These are phyloP conservation scores for Oscheius sp. DNA, from an alignment of 1,140 invertebrate genomes.

Conservation along the genomic window DNA sequence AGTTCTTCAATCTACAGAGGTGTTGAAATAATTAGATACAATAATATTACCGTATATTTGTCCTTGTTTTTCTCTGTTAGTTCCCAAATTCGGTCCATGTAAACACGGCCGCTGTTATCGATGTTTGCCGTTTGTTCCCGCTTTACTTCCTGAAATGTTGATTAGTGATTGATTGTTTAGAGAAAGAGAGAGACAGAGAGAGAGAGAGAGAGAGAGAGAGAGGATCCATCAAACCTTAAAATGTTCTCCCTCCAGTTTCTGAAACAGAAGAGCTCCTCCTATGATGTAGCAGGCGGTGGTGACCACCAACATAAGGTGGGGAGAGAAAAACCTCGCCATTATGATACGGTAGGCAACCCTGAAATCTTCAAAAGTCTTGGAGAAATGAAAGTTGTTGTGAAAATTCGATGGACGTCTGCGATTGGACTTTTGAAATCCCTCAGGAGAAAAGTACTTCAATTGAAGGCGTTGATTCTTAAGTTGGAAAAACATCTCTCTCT, in stretches of 20 bases:
- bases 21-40: neutral
- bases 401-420: too few relatives aligned
- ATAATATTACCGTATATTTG: neutral
- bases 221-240: constrained; percentile 20
- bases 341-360: constrained; percentile 6
- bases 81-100: constrained; percentile 46
- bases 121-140: constrained; percentile 47
- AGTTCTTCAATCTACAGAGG: constrained; percentile 15
- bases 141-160: constrained; percentile 15
- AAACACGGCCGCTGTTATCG: constrained; percentile 42
- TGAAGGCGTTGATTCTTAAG: neutral
- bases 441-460: neutral
- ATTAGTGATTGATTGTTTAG: too few relatives aligned
- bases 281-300: constrained; percentile 49
- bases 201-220: too few relatives aligned
- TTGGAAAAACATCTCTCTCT: neutral
- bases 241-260: constrained; percentile 49
- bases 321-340: constrained; percentile 44
- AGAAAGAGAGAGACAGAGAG: too few relatives aligned
- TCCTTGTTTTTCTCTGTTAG: constrained; percentile 29
- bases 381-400: too few relatives aligned
- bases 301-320: constrained; percentile 50
- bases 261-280: constrained; percentile 51
- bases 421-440: neutral
- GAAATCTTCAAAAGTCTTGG: neutral